Percentiles rank a stretch among this genome's conserved stretches.
Conservation (phyloP, 2,797 vertebrate species). For the Hemibagrus guttatus region DNA sequence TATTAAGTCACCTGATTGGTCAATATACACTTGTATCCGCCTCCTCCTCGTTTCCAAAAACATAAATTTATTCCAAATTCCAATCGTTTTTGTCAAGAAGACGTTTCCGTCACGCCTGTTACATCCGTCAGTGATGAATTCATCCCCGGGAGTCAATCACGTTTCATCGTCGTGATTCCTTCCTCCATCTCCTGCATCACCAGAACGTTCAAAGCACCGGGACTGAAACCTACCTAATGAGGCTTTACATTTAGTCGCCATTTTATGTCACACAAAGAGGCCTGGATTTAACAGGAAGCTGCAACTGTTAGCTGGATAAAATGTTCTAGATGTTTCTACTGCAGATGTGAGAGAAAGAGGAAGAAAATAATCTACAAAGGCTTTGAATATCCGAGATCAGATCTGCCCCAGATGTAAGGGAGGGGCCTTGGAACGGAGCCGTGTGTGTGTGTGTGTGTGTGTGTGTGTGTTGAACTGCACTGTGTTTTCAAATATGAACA, state of each 20-base stretch:
- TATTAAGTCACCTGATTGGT: too few relatives aligned
- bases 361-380: neutral
- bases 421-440: neutral
- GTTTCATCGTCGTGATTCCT: neutral
- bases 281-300: neutral
- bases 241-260: neutral
- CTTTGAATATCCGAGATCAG: neutral
- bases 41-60: too few relatives aligned
- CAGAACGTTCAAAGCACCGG: neutral
- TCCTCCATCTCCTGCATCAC: neutral
- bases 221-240: neutral
- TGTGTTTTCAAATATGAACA: conserved; percentile 42
- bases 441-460: conserved; percentile 35
- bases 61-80: neutral
- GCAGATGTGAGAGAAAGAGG: neutral
- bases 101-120: neutral
- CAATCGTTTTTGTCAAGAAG: neutral
- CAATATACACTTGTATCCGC: too few relatives aligned
- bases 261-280: neutral
- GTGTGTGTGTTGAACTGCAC: conserved; percentile 30
- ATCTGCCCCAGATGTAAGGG: neutral
- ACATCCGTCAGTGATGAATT: neutral
- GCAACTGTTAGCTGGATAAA: neutral
- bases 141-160: neutral
- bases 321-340: neutral